phyloP scores from a whole-genome alignment of 2,113 vertebrate species.

The Poeciliopsis occidentalis region DNA sequence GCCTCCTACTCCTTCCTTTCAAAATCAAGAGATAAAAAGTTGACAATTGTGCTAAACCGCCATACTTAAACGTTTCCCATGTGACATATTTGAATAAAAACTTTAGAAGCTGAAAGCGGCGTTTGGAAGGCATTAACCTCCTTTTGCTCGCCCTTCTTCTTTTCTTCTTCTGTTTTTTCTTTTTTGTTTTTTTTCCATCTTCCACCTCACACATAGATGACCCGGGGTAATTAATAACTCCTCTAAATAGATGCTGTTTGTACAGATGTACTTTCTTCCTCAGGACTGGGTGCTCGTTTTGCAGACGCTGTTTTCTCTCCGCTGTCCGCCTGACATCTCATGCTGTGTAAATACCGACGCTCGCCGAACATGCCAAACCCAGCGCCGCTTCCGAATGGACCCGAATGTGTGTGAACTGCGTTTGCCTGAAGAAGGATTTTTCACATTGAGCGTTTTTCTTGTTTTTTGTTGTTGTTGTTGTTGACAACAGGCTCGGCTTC shows the following conservation, averaged over 20 bases:
- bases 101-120: not conserved
- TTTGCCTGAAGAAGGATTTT: conserved; percentile 13
- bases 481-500: not conserved
- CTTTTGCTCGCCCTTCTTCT: not conserved
- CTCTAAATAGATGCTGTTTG: conserved; percentile 74
- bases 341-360: conserved; percentile 55
- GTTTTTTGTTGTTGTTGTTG: not conserved
- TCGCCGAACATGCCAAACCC: conserved; percentile 54
- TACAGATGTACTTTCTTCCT: conserved; percentile 71
- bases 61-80: not conserved
- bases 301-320: conserved; percentile 60
- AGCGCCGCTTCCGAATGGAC: conserved; percentile 40
- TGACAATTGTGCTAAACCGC: not conserved
- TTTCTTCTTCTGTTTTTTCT: not conserved
- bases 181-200: not conserved
- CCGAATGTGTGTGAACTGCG: conserved; percentile 20
- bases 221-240: conserved; percentile 68
- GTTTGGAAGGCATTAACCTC: not conserved
- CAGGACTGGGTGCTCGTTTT: conserved; percentile 63
- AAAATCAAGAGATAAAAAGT: conserved; percentile 50
- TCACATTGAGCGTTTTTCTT: not conserved
- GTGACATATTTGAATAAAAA: not conserved
- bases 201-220: conserved; percentile 19
- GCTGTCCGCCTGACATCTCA: conserved; percentile 57
- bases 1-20: conserved; percentile 49